A percentile compares a stretch with the other conserved stretches of the same genome.
phyloP scores from a whole-genome alignment of 2,113 vertebrate genomes.

The Lepus europaeus region DNA sequence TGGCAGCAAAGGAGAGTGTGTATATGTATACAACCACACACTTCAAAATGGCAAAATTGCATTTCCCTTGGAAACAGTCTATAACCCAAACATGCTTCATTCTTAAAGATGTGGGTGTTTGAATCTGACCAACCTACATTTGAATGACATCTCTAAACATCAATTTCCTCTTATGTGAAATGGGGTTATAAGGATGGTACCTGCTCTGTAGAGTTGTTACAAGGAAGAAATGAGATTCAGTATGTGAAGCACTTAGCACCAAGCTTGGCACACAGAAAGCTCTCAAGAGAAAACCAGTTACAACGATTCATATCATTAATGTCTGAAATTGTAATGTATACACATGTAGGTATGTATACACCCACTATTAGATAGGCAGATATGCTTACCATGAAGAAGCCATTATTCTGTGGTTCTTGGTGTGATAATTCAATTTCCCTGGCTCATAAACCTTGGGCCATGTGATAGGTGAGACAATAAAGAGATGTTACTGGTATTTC shows the following conservation, averaged over 20 bases:
- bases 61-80: slow-evolving; percentile 41
- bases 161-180: slow-evolving; percentile 29
- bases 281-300: background rate
- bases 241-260: background rate
- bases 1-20: background rate
- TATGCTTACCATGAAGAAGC: background rate
- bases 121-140: background rate
- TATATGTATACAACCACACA: background rate
- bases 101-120: background rate
- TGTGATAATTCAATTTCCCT: slow-evolving; percentile 25
- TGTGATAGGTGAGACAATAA: background rate
- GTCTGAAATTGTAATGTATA: slow-evolving; percentile 25
- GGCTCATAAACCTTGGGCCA: slow-evolving; percentile 5
- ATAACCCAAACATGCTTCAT: background rate
- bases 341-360: background rate
- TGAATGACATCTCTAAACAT: slow-evolving; percentile 44
- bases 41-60: slow-evolving; percentile 12
- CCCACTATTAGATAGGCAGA: background rate
- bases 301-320: slow-evolving; percentile 6
- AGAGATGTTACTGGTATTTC: background rate
- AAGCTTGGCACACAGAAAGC: background rate
- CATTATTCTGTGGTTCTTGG: slow-evolving; percentile 14
- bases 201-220: background rate
- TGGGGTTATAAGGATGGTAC: background rate
- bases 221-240: background rate